Percentiles rank a stretch among this genome's conserved stretches.
Evolutionary conservation across 2,797 vertebrate species (phyloP).

Genomic region (Centropyge bicolor): DNA sequence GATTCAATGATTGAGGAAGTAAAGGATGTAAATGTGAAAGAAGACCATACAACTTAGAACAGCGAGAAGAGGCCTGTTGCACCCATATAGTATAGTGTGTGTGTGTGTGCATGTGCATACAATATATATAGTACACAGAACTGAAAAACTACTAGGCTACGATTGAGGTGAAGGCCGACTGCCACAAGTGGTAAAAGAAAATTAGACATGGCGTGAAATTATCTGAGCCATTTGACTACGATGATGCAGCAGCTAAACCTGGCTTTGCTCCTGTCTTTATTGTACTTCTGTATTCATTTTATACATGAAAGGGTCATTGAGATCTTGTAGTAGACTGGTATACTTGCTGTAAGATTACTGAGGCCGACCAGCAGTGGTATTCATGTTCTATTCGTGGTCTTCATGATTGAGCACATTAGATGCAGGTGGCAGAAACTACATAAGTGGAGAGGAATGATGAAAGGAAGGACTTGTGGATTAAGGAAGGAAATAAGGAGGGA

Average conservation of each 20-base stretch:
- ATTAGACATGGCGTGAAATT: background rate
- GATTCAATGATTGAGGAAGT: background rate
- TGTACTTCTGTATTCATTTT: constrained; percentile 1
- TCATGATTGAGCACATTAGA: constrained; percentile 29
- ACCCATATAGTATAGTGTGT: background rate
- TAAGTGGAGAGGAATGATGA: constrained; percentile 26
- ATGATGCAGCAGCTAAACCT: background rate
- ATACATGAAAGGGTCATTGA: background rate
- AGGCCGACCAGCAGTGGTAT: constrained; percentile 18
- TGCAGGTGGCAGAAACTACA: constrained; percentile 43
- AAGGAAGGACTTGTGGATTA: constrained; percentile 21
- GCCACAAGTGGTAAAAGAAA: background rate
- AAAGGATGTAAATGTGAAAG: background rate
- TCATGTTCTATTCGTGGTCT: constrained; percentile 16
- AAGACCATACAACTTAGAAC: background rate
- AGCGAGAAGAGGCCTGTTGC: background rate
- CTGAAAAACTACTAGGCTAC: background rate
- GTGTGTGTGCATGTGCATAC: no score
- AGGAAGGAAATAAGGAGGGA: constrained; percentile 16
- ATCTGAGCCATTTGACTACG: background rate
- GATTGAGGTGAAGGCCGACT: no score
- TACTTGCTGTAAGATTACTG: constrained; percentile 13
- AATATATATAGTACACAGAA: background rate
- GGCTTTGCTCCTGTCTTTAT: background rate
- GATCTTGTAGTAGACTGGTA: background rate